These are phyloP conservation scores for Pinctada fucata DNA, from an alignment of 2,888 invertebrate genomes.

Conservation along the genomic window DNA sequence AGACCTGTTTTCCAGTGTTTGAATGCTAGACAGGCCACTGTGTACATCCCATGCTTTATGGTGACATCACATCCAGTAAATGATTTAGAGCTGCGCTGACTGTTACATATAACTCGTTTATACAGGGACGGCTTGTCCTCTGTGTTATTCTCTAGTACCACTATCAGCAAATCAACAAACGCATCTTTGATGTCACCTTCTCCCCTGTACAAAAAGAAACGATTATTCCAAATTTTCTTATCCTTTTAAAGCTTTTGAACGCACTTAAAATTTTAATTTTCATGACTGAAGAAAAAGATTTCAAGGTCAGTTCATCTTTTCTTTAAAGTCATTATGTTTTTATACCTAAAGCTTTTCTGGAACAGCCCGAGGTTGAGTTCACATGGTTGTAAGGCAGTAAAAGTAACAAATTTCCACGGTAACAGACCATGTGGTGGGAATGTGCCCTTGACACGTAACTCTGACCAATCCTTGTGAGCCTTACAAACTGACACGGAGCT, in stretches of 20 bases:
- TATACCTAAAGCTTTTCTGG: constrained; percentile 90
- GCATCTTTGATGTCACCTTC: constrained; percentile 4
- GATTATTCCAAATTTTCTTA: background rate
- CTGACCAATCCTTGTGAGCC: constrained; percentile 93
- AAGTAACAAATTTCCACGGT: constrained; percentile 84
- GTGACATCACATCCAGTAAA: constrained; percentile 96
- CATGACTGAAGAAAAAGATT: background rate
- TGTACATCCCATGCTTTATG: constrained; percentile 93
- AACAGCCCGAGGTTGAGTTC: constrained; percentile 97
- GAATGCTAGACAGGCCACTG: constrained; percentile 93
- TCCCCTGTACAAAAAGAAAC: constrained; percentile 26
- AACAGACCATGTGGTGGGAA: constrained; percentile 88
- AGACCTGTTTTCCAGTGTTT: constrained; percentile 86
- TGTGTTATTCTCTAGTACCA: constrained; percentile 26
- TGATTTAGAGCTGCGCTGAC: constrained; percentile 88
- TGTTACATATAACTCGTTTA: constrained; percentile 82
- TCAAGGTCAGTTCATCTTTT: no score
- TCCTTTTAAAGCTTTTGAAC: background rate
- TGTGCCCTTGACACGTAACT: constrained; percentile 89
- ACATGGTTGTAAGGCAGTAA: constrained; percentile 94
- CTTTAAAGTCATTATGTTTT: no score
- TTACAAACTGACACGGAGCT: constrained; percentile 98
- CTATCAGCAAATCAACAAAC: constrained; percentile 36
- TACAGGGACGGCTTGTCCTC: constrained; percentile 8
- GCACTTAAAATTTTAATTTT: background rate